Percentiles rank a stretch among this genome's conserved stretches.
Evolutionary conservation across 2,113 vertebrate genomes (phyloP).

Genomic region (Litocranius walleri): DNA sequence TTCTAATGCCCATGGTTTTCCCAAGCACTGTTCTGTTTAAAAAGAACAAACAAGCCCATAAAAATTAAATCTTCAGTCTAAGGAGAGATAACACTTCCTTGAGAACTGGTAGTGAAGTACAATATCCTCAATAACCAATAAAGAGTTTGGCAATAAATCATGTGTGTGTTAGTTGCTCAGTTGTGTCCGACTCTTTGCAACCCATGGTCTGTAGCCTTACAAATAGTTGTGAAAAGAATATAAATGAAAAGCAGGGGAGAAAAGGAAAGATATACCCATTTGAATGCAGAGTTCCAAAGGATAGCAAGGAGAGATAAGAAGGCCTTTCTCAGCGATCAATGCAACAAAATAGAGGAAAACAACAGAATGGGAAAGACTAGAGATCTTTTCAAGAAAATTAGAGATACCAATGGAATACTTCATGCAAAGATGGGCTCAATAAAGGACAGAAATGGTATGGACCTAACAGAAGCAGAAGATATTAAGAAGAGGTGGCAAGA

Average conservation of each 20-base stretch:
- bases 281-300: not conserved
- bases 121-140: not conserved
- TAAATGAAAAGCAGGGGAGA: not conserved
- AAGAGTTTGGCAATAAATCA: not conserved
- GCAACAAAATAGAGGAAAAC: not conserved
- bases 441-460: not conserved
- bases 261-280: not conserved
- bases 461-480: not conserved
- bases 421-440: not conserved
- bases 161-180: not conserved
- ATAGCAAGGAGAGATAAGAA: not conserved
- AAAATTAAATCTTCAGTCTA: not conserved
- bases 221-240: not conserved
- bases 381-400: not conserved
- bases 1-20: not conserved
- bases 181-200: not conserved
- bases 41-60: not conserved
- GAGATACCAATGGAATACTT: not conserved
- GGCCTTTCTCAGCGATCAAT: not conserved
- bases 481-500: not conserved
- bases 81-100: not conserved
- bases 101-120: not conserved
- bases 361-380: not conserved
- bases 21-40: not conserved
- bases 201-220: not conserved